Base-by-base conservation (phyloP, 1,140 invertebrate species). In the Drosophila ercepeae region DNA sequence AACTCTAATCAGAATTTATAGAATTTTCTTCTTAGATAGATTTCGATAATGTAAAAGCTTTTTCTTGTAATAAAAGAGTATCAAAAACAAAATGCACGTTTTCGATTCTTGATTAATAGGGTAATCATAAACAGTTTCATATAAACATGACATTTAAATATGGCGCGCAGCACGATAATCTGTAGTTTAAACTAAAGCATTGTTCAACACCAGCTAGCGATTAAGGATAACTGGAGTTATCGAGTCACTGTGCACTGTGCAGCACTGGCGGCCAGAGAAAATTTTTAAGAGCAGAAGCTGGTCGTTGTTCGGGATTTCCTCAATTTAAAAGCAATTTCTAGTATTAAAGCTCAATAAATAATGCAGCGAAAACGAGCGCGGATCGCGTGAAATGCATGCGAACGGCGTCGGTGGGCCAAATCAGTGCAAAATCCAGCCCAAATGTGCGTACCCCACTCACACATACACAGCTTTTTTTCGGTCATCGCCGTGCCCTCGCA, bases 391-490 rank as follows among this genome's bases (percentile, higher is more conserved):
- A 86, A 84, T 84, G 81, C 72, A 76, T 75, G 67, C 75, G 44
- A 76, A 69, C 63, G 44, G 68, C 72, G 57, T 75, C 59, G 78
- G 50, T 61, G 61, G 59, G 36, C 63, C 57, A 86, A 81, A 81
- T 55, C 36, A 76, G 60, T 81, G 76, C 55, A 27, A 73, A 65
- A 64, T 58, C 13, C 52, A 75, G 36, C 42, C 11, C 45, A 32
- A 73, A 73, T 76, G 51, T 69, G 54, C 58, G 67, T 76, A 50
- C 60, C 64, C 41, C 34, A 63, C 70, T 69, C 58, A 57, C 75
- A 79, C 61, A 76, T 48, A 60, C 65, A 60, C 42, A 52, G 46
- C 61, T 78, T 84, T 78, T 84, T 83, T 86, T 84, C 81, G 81
- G 81, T 84, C 81, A 86, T 63, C 81, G 75, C 53, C 65, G 44